phyloP scores from a whole-genome alignment of 2,888 invertebrate species.

The Doris montereyensis region DNA sequence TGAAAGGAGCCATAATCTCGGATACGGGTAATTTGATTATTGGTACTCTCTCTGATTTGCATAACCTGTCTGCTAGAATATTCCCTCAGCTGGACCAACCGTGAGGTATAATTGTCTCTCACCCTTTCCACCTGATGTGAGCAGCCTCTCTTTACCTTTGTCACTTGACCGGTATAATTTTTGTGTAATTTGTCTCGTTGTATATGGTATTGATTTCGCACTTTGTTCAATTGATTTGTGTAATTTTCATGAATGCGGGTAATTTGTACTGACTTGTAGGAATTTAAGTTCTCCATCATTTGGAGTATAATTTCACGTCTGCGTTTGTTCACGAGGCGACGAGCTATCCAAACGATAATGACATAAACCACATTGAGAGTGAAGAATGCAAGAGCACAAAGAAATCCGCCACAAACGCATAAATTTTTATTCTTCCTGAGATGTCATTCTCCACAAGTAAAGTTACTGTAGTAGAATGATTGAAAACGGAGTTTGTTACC shows the following conservation, averaged over 20 bases:
- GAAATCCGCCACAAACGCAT: constrained; percentile 86
- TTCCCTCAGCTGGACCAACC: constrained; percentile 90
- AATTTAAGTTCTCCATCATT: constrained; percentile 74
- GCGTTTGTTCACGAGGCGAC: constrained; percentile 67
- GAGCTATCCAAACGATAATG: constrained; percentile 75
- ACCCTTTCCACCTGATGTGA: constrained; percentile 95
- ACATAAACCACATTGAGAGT: constrained; percentile 86
- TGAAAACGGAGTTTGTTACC: constrained; percentile 87
- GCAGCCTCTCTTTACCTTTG: constrained; percentile 90
- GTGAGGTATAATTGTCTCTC: constrained; percentile 90
- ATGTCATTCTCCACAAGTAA: constrained; percentile 84
- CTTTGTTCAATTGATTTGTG: constrained; percentile 61
- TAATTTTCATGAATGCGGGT: constrained; percentile 66
- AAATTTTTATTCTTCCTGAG: constrained; percentile 86
- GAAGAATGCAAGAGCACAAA: constrained; percentile 86
- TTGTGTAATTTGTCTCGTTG: constrained; percentile 84
- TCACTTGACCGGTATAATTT: constrained; percentile 93
- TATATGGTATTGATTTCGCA: constrained; percentile 64
- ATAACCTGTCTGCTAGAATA: constrained; percentile 93
- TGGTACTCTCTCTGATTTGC: constrained; percentile 95
- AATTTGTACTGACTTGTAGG: constrained; percentile 66
- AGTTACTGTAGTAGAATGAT: constrained; percentile 81
- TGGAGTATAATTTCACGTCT: constrained; percentile 67
- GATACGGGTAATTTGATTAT: constrained; percentile 94
- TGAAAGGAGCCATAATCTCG: constrained; percentile 95